phyloP scores from a whole-genome alignment of 2,797 vertebrate genomes.

The Glyptemys insculpta region DNA sequence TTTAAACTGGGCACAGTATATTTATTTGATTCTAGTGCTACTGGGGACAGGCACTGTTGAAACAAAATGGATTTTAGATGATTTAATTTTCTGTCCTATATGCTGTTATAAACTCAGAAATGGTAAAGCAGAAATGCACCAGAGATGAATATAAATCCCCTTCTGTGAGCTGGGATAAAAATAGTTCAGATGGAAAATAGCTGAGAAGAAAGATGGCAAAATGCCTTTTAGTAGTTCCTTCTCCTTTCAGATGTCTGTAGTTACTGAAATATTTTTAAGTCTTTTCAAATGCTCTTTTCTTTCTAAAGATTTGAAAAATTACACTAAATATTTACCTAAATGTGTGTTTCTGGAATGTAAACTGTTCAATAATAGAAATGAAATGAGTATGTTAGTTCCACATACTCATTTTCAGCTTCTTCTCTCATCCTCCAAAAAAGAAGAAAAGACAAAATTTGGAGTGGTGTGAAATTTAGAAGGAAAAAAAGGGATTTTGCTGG shows the following conservation, averaged over 20 bases:
- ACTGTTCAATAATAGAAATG: background rate
- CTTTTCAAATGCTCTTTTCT: conserved; percentile 51
- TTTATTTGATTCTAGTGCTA: conserved; percentile 71
- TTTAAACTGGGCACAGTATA: conserved; percentile 56
- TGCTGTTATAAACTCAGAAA: conserved; percentile 75
- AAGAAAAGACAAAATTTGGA: background rate
- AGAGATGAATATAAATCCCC: conserved; percentile 66
- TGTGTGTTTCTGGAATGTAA: background rate
- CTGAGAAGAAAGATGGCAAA: conserved; percentile 34
- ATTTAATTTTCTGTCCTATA: conserved; percentile 76
- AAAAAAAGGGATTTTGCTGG: background rate
- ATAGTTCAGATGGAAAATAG: conserved; percentile 58
- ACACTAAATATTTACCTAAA: conserved; percentile 33
- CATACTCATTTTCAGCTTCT: background rate
- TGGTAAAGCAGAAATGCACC: conserved; percentile 51
- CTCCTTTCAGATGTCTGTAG: conserved; percentile 44
- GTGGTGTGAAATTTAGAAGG: background rate
- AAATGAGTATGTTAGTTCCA: background rate
- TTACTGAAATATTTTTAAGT: conserved; percentile 52
- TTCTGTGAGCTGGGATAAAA: conserved; percentile 60
- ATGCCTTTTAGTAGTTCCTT: conserved; percentile 29
- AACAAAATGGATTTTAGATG: conserved; percentile 75
- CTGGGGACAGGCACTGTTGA: conserved; percentile 48
- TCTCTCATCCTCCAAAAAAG: background rate
- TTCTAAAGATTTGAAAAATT: conserved; percentile 31